Percentiles rank a stretch among this genome's conserved stretches.
Evolutionary conservation across 2,113 vertebrate genomes (phyloP).

Genomic region (Sula dactylatra): DNA sequence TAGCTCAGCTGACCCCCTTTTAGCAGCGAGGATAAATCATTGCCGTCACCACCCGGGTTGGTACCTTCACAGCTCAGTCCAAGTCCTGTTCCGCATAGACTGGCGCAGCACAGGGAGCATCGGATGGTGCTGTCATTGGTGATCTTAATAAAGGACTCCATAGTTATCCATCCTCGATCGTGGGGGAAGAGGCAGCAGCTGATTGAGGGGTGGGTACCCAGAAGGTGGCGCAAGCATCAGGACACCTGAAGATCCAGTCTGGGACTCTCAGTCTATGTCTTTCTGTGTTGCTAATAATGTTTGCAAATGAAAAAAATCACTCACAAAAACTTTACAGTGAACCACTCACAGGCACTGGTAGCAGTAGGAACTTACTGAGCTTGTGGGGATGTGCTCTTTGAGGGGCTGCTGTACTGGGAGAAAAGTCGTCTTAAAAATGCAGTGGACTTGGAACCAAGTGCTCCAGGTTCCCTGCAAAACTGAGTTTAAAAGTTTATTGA

Average conservation of each 20-base stretch:
- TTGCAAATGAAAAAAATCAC: neutral
- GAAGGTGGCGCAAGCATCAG: neutral
- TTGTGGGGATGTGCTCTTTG: neutral
- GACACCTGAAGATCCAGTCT: neutral
- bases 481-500: neutral
- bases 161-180: neutral
- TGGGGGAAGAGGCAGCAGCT: neutral
- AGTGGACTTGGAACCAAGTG: neutral
- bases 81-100: neutral
- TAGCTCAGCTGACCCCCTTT: neutral
- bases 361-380: neutral
- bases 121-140: neutral
- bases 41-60: neutral
- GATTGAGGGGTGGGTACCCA: neutral
- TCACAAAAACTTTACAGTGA: neutral
- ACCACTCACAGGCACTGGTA: neutral
- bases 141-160: neutral
- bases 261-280: neutral
- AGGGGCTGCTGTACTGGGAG: neutral
- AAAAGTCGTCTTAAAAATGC: neutral
- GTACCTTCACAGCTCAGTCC: neutral
- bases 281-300: neutral
- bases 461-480: accelerated
- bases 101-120: neutral
- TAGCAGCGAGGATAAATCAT: neutral